Base-by-base conservation (phyloP, 2,888 invertebrate species). In the Serripes groenlandicus region DNA sequence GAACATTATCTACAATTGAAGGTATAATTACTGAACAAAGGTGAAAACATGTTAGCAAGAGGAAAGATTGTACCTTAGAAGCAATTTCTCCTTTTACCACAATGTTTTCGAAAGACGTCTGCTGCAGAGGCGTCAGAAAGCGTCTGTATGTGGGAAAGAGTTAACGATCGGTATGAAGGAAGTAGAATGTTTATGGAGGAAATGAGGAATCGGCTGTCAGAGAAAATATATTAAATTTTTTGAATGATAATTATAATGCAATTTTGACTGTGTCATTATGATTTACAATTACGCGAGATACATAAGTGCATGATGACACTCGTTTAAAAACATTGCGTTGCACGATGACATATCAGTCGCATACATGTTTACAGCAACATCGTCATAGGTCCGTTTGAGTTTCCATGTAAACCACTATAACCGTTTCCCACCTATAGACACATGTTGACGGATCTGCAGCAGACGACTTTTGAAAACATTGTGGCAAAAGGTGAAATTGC, bases 251-350 rank as follows among this genome's bases (percentile, higher is more conserved):
- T 49, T 49, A 49, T 21, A 49, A 5, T 3, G 49, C 21, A 62
- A 62, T 62, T 62, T 62, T 34, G 30, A 32, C 34, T 62, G 62
- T 62, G 62, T 62, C 62, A 62, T 34, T 18, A 62, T 62, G 62
- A 62, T 62, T 62, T 62, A 62, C 34, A 62, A 62, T 62, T 62
- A 34, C 32, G n/a, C 3, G 7, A 15, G 4, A 1, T 49, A 49
- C 21, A 21, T 21, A 49, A 49, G 49, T 49, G 49, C 49, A 49
- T 49, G 15, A 2, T 49, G 7, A n/a, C n/a, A n/a, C n/a, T n/a
- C n/a, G n/a, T n/a, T n/a, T n/a, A n/a, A n/a, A n/a, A n/a, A n/a
- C n/a, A n/a, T n/a, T n/a, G n/a, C n/a, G n/a, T n/a, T n/a, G n/a
- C n/a, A n/a, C n/a, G n/a, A n/a, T n/a, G n/a, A n/a, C n/a, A n/a